A percentile compares a stretch with the other conserved stretches of the same genome.
Conservation (phyloP, 2,113 vertebrate species). For the Chionomys nivalis region DNA sequence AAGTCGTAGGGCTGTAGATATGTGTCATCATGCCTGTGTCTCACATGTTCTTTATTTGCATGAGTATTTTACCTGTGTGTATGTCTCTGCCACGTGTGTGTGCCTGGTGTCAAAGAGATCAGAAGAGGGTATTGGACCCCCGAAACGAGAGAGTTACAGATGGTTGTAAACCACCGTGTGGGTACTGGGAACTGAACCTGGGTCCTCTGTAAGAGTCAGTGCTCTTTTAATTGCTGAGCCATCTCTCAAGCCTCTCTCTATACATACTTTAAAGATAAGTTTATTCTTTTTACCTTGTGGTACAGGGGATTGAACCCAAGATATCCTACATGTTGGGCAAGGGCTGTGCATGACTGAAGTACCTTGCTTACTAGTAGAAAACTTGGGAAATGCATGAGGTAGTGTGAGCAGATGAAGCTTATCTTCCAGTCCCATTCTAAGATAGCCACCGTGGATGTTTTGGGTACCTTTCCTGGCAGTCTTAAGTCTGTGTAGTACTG, state of each 20-base stretch:
- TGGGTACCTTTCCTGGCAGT: background rate
- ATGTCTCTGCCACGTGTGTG: background rate
- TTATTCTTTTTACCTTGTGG: background rate
- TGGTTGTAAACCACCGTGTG: background rate
- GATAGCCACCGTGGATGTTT: background rate
- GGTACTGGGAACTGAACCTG: background rate
- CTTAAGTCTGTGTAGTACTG: background rate
- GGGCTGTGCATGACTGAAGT: background rate
- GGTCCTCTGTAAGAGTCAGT: background rate
- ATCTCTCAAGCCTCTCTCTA: background rate
- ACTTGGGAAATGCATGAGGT: background rate
- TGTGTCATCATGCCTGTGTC: too few species aligned
- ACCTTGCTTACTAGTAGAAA: background rate
- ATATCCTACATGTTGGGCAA: background rate
- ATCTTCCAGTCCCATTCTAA: background rate
- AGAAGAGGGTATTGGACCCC: background rate
- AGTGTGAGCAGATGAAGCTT: background rate
- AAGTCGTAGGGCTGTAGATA: background rate
- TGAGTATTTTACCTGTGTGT: background rate
- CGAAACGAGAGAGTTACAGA: background rate
- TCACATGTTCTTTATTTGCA: background rate
- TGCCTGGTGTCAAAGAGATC: background rate
- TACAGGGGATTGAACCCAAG: background rate
- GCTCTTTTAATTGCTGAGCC: too few species aligned
- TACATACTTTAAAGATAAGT: background rate